Evolutionary conservation across 2,888 invertebrate species (phyloP).

Genomic region (Pimpla rufipes): DNA sequence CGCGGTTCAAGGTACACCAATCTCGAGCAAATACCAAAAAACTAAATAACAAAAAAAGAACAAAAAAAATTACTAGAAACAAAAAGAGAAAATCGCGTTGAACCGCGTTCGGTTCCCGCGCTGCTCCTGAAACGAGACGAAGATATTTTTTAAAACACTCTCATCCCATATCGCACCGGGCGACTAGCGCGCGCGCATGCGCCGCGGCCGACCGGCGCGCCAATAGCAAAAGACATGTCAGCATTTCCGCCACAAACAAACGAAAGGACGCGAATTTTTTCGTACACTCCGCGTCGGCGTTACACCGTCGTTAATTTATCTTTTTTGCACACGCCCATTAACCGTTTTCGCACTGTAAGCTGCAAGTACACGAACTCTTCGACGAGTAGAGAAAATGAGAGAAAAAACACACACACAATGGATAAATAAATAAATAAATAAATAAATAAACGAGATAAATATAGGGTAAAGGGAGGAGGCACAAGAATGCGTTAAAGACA

Average conservation of each 20-base stretch:
- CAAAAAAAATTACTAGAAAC: constrained; percentile 3
- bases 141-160: background rate
- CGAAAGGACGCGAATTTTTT: background rate
- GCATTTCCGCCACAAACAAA: constrained; percentile 74
- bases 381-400: background rate
- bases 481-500: constrained; percentile 37
- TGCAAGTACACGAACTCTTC: constrained; percentile 24
- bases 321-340: constrained; percentile 21
- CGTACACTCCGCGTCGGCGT: constrained; percentile 5
- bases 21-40: constrained; percentile 57
- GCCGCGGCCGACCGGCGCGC: constrained; percentile 1
- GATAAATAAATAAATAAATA: no score
- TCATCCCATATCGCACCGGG: constrained; percentile 25
- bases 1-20: constrained; percentile 33
- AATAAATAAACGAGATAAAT: background rate
- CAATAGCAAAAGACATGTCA: constrained; percentile 79
- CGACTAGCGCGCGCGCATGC: constrained; percentile 32
- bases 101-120: background rate
- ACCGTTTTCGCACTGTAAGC: constrained; percentile 23
- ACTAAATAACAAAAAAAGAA: background rate
- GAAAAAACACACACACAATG: no score
- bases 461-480: constrained; percentile 5
- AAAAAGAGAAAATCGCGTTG: background rate
- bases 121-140: background rate
- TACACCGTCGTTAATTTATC: background rate